Evolutionary conservation across 2,888 invertebrate genomes (phyloP), one percentile per base, ranked within the genome.

Genomic region (Branchellion lobata): DNA sequence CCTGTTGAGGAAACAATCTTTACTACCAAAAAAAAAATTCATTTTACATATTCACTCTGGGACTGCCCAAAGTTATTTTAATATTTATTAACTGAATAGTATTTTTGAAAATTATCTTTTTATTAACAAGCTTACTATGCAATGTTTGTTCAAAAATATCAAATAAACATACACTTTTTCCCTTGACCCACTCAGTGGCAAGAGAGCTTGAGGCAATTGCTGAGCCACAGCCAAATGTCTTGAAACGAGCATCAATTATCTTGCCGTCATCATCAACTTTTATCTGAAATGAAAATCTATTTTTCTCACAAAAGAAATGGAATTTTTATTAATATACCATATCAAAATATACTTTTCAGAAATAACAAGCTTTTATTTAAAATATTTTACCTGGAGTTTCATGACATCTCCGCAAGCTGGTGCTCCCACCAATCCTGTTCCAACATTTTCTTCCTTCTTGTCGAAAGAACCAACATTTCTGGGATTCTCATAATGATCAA

Each of bases 331-430:
- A 3, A 34, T 31, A n/a, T n/a, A n/a, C n/a, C n/a, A n/a, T n/a
- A 27, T 36, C 40, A 40, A 36, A n/a, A 73, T 36, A 40, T 31
- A 31, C 8, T 31, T 71, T 33, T n/a, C n/a, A n/a, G n/a, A n/a
- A n/a, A n/a, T n/a, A n/a, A n/a, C 24, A n/a, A 18, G 27, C 14
- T 72, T 33, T 72, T 31, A 11, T 72, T 33, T 14, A 31, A 31
- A 21, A 72, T 31, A 14, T 57, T 29, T 57, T 83, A 88, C 88
- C 89, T 99, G 99, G 80, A 99, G 89, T 88, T 99, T 99, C 99
- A 99, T 99, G 33, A 99, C 99, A 89, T 99, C 99, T 76, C 99
- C 99, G 87, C 99, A 99, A 27, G 99, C 98, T 1, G 99, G 99
- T 2, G 99, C 99, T 31, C 99, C 99, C 18, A 99, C 99, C 5